Conservation (phyloP, 2,888 invertebrate species). For the Idaea biselata region DNA sequence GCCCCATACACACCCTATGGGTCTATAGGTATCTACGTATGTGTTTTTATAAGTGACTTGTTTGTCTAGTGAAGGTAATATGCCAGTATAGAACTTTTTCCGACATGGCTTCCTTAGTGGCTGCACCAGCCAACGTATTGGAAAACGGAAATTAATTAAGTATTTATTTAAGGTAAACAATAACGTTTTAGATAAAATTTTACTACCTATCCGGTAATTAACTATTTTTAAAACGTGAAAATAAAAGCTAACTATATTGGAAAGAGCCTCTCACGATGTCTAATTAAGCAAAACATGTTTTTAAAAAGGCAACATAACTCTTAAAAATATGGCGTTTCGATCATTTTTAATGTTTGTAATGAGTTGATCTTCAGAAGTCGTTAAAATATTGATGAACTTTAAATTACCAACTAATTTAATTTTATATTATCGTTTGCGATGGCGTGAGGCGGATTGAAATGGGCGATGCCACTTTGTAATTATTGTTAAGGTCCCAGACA, state of each 20-base stretch:
- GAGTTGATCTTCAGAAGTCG: slow-evolving; percentile 30
- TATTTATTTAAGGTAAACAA: not conserved
- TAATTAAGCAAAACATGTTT: slow-evolving; percentile 11
- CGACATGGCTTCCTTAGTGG: too few species aligned
- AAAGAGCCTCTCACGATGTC: not conserved
- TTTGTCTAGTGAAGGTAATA: too few species aligned
- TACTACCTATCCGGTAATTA: not conserved
- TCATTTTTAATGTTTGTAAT: slow-evolving; percentile 28
- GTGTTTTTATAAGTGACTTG: too few species aligned
- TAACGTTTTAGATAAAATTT: not conserved
- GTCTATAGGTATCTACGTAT: too few species aligned
- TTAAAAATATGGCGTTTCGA: slow-evolving; percentile 23
- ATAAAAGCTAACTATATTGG: not conserved
- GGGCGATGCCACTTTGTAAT: slow-evolving; percentile 48
- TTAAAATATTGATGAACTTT: slow-evolving; percentile 48
- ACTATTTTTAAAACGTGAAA: not conserved
- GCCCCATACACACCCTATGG: too few species aligned
- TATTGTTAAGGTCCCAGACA: slow-evolving; percentile 22
- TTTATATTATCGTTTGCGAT: slow-evolving; percentile 37
- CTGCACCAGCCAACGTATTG: too few species aligned
- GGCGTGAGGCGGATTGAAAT: slow-evolving; percentile 37
- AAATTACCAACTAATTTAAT: slow-evolving; percentile 51
- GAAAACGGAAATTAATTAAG: too few species aligned
- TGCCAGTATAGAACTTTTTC: too few species aligned
- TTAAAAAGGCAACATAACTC: slow-evolving; percentile 19